Conservation (phyloP, 2,888 invertebrate species). For the Petrophora chlorosata region DNA sequence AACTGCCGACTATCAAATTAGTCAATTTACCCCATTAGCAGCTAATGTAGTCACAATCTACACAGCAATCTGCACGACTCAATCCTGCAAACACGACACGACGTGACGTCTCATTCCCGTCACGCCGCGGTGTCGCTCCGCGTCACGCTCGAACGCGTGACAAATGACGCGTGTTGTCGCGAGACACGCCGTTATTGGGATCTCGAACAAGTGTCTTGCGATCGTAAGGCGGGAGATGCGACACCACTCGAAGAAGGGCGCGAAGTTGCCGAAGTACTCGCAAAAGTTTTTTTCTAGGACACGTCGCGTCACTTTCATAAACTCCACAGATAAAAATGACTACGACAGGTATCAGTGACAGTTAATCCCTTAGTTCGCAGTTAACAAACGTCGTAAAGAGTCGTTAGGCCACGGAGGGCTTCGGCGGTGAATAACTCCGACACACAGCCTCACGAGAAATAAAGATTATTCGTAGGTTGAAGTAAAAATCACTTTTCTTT, state of each 20-base stretch:
- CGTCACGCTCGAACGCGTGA: slow-evolving; percentile 40
- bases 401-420: too few species aligned
- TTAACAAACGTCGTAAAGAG: too few species aligned
- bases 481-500: too few species aligned
- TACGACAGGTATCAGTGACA: too few species aligned
- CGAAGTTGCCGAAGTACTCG: too few species aligned
- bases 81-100: slow-evolving; percentile 11
- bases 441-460: too few species aligned
- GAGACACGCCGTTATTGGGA: slow-evolving; percentile 45
- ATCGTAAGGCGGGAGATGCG: background rate
- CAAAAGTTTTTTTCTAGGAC: too few species aligned
- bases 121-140: slow-evolving; percentile 28
- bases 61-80: slow-evolving; percentile 28
- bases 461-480: too few species aligned
- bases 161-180: slow-evolving; percentile 48
- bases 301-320: too few species aligned
- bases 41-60: slow-evolving; percentile 18
- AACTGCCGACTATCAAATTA: background rate
- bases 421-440: too few species aligned
- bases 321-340: too few species aligned
- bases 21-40: slow-evolving; percentile 4
- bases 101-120: slow-evolving; percentile 30
- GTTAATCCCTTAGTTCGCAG: too few species aligned
- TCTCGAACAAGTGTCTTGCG: slow-evolving; percentile 32
- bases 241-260: slow-evolving; percentile 8